Evolutionary conservation across 2,888 invertebrate genomes (phyloP), one percentile per base, ranked within the genome.

Genomic region (Rhogogaster chlorosoma): DNA sequence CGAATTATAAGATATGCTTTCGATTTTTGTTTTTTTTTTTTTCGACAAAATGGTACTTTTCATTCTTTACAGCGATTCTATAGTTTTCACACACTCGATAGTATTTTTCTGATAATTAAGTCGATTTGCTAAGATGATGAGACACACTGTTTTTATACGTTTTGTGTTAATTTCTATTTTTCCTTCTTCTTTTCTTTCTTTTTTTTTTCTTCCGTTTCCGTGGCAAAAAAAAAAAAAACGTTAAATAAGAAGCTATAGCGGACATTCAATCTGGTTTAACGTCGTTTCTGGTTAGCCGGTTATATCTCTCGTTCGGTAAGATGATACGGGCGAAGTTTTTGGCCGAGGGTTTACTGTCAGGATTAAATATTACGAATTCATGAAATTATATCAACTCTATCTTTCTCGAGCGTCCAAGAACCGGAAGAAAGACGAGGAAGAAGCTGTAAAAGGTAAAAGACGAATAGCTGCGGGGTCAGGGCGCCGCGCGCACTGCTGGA

Each of bases 341-440:
- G 64, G 18, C 61, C 67, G 15, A 57, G 45, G 64, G 67, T 83
- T 83, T 32, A 83, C 67, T 67, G 80, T 83, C 67, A 70, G 83
- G 83, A 83, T 83, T 83, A 83, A 83, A 83, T 83, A 83, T 83
- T 83, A 83, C 83, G 67, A 83, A 83, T 83, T 83, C 83, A 83
- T 70, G 83, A 83, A 83, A 70, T 83, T 70, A 83, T 83, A 83
- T 83, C 70, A 80, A 61, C 61, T 67, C 67, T 18, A 26, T 67
- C 32, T 67, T 18, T 32, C 32, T 67, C 67, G 32, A 67, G 32
- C 64, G 26, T 67, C 32, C 67, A 10, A 67, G 18, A 67, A 29
- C 12, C 15, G 32, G 29, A 32, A 67, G 67, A 67, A 53, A 67
- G 67, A 18, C 61, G 32, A 67, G 29, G 18, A 67, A 67, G 32